Percentiles rank a stretch among this genome's conserved stretches.
Conservation (phyloP, 1,140 invertebrate genomes). For the Zophobas atratus region DNA sequence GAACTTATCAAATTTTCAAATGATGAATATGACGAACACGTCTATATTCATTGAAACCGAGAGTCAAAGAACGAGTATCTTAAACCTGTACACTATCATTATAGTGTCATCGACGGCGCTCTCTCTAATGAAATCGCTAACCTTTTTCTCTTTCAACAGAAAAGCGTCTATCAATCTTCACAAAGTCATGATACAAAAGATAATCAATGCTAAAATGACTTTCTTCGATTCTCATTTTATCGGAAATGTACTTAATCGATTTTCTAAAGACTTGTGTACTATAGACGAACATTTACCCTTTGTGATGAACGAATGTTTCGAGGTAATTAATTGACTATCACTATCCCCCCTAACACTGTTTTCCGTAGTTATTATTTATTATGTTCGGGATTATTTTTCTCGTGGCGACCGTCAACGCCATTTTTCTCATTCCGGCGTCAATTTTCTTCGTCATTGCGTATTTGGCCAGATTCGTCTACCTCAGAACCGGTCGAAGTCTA, state of each 20-base stretch:
- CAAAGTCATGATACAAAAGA: conserved; percentile 75
- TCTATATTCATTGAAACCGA: conserved; percentile 1
- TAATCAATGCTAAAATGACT: conserved; percentile 75
- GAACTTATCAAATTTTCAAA: conserved; percentile 29
- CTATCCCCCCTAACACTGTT: background rate
- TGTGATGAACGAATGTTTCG: conserved; percentile 65
- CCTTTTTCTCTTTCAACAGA: conserved; percentile 72
- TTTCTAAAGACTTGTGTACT: conserved; percentile 76
- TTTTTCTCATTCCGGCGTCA: conserved; percentile 51
- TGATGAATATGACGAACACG: conserved; percentile 27
- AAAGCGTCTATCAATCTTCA: conserved; percentile 78
- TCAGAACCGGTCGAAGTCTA: conserved; percentile 24
- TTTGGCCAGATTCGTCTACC: conserved; percentile 29
- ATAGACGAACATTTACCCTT: conserved; percentile 78
- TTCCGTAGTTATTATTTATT: conserved; percentile 33
- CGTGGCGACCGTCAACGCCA: conserved; percentile 53
- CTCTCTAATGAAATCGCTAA: conserved; percentile 60
- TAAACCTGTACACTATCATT: conserved; percentile 49
- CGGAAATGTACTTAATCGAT: conserved; percentile 75
- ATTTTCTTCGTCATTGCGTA: conserved; percentile 52
- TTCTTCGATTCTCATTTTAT: conserved; percentile 76
- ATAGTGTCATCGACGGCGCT: conserved; percentile 36
- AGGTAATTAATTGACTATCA: conserved; percentile 32
- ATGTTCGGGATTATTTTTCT: conserved; percentile 57
- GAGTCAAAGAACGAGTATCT: background rate